These are phyloP conservation scores for Phymastichus coffea DNA, from an alignment of 1,140 invertebrate genomes.

Conservation along the genomic window DNA sequence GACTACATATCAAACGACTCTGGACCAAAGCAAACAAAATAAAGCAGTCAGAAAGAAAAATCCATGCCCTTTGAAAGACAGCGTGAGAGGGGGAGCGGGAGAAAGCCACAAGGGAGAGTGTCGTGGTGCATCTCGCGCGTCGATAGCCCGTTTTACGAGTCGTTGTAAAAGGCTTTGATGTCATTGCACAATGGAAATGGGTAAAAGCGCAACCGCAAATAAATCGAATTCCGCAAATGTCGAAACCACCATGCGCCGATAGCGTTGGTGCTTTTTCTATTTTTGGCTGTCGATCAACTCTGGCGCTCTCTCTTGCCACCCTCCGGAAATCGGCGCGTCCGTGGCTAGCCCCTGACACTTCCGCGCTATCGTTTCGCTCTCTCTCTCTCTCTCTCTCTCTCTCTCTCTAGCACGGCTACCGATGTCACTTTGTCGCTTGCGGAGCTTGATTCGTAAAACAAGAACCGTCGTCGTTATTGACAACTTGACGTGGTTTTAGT, in stretches of 20 bases:
- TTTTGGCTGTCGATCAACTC: neutral
- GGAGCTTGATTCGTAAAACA: too few relatives aligned
- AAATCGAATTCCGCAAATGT: slow-evolving; percentile 21
- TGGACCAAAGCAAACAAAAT: too few relatives aligned
- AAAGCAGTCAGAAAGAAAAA: too few relatives aligned
- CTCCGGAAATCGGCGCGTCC: slow-evolving; percentile 8
- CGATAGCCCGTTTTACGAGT: slow-evolving; percentile 1
- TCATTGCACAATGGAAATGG: slow-evolving; percentile 9
- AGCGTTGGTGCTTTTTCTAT: neutral
- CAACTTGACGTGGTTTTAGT: too few relatives aligned
- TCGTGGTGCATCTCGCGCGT: neutral
- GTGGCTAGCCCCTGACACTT: slow-evolving; percentile 9
- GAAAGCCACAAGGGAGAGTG: too few relatives aligned
- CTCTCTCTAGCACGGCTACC: too few relatives aligned
- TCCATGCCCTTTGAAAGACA: too few relatives aligned
- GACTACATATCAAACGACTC: too few relatives aligned
- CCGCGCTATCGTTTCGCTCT: slow-evolving; percentile 6
- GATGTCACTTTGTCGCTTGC: too few relatives aligned
- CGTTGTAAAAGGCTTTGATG: slow-evolving; percentile 12
- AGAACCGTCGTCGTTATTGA: too few relatives aligned
- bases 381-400: neutral
- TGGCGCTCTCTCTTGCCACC: slow-evolving; percentile 3
- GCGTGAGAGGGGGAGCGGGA: too few relatives aligned
- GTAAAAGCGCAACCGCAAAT: slow-evolving; percentile 9
- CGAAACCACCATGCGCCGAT: slow-evolving; percentile 1